Evolutionary conservation across 2,888 invertebrate genomes (phyloP).

Genomic region (Bombyx huttoni): DNA sequence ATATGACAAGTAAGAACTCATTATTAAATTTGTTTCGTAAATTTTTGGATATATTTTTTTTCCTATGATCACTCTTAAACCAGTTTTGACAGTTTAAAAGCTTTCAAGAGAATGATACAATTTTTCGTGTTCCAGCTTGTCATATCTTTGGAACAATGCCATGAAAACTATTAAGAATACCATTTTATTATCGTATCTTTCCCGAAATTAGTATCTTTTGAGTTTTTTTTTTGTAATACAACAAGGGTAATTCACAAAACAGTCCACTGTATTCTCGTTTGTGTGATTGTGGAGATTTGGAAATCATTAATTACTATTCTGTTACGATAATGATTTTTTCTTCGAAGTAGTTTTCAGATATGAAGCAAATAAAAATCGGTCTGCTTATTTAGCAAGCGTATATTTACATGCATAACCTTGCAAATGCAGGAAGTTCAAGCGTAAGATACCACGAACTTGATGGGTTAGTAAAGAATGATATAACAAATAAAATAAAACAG

Average conservation of each 20-base stretch:
- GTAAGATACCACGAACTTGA: neutral
- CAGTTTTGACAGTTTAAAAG: neutral
- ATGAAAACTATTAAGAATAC: neutral
- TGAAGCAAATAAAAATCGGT: neutral
- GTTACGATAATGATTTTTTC: neutral
- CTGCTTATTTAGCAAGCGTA: neutral
- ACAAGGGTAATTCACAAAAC: too few species aligned
- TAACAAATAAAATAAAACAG: constrained; percentile 5
- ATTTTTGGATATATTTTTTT: neutral
- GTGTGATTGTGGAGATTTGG: too few species aligned
- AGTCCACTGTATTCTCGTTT: too few species aligned
- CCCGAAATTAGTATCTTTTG: neutral
- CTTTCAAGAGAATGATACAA: neutral
- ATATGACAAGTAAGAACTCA: neutral
- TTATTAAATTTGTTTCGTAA: neutral
- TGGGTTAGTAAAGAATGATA: neutral
- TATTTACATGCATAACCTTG: neutral
- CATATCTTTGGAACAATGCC: neutral
- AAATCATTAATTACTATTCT: neutral
- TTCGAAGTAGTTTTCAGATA: neutral
- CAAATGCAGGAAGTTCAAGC: neutral
- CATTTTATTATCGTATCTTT: neutral
- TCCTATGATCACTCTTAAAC: neutral
- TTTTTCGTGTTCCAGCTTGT: neutral
- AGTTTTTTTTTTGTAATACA: neutral